A percentile compares a stretch with the other conserved stretches of the same genome.
Evolutionary conservation across 1,140 invertebrate genomes (phyloP).

Genomic region (Triops cancriformis): DNA sequence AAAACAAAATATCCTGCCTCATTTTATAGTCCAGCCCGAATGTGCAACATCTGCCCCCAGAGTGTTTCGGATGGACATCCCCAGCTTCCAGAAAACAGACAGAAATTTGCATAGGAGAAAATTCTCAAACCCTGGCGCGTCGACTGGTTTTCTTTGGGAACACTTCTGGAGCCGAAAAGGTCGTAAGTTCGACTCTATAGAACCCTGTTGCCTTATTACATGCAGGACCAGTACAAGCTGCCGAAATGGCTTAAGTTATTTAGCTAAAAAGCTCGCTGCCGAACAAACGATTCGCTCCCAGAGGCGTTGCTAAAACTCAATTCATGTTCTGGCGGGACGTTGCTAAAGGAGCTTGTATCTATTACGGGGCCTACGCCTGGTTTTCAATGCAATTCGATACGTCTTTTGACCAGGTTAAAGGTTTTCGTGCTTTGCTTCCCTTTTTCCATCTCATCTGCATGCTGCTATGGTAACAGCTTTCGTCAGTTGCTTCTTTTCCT

Average conservation of each 20-base stretch:
- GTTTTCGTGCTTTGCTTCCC: not conserved
- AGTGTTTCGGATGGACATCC: not conserved
- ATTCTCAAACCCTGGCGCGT: not conserved
- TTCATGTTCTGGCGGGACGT: not conserved
- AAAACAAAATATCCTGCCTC: not conserved
- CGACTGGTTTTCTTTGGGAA: not conserved
- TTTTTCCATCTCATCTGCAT: constrained; percentile 1
- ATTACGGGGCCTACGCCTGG: not conserved
- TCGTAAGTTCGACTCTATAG: not conserved
- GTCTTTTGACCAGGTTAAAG: constrained; percentile 11
- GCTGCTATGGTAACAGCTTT: constrained; percentile 13
- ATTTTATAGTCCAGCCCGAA: not conserved
- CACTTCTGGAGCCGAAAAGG: not conserved
- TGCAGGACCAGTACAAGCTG: not conserved
- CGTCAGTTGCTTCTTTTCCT: not conserved
- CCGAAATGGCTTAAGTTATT: not conserved
- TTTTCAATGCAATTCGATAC: constrained; percentile 7
- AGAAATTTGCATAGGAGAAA: not conserved
- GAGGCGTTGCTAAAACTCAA: constrained; percentile 5
- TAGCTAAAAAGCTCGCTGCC: not conserved
- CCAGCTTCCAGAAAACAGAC: not conserved
- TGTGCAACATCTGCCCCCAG: not conserved
- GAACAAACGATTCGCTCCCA: not conserved
- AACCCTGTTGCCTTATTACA: not conserved
- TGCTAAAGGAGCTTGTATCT: not conserved